These are phyloP conservation scores for Euglossa dilemma DNA, from an alignment of 1,140 invertebrate genomes.

Conservation along the genomic window DNA sequence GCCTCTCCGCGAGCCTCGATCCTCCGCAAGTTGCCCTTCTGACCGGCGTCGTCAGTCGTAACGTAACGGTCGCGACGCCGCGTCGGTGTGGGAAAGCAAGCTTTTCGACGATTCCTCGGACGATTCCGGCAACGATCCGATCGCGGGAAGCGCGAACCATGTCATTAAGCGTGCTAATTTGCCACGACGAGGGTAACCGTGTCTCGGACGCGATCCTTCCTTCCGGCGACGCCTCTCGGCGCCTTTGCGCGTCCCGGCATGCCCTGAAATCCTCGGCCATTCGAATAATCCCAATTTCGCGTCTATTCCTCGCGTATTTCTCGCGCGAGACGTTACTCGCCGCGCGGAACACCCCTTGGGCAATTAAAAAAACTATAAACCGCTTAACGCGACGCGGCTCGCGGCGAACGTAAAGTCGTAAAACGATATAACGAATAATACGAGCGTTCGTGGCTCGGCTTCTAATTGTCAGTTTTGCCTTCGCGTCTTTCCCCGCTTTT, in stretches of 20 bases:
- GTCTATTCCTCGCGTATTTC: not conserved
- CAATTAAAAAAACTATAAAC: constrained; percentile 51
- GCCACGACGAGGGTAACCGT: not conserved
- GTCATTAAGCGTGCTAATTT: not conserved
- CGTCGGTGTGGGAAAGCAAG: too few relatives aligned
- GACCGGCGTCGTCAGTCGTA: too few relatives aligned
- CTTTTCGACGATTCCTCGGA: too few relatives aligned
- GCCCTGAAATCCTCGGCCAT: not conserved
- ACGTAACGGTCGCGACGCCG: too few relatives aligned
- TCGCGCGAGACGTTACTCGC: constrained; percentile 2
- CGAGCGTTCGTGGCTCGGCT: constrained; percentile 40
- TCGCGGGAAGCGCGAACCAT: not conserved
- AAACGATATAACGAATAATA: constrained; percentile 55
- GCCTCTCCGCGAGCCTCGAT: not conserved
- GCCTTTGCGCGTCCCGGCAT: not conserved
- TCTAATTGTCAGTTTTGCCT: constrained; percentile 49
- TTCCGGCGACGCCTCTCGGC: not conserved
- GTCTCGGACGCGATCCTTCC: too few relatives aligned
- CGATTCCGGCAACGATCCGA: not conserved
- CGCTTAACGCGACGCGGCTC: constrained; percentile 40
- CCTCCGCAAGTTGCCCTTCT: too few relatives aligned
- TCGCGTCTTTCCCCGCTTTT: constrained; percentile 32
- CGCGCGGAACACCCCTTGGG: constrained; percentile 16
- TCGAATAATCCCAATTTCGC: constrained; percentile 13
- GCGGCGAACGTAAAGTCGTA: constrained; percentile 34